These are phyloP conservation scores for Aleadryas rufinucha DNA, from an alignment of 2,113 vertebrate genomes.

Conservation along the genomic window DNA sequence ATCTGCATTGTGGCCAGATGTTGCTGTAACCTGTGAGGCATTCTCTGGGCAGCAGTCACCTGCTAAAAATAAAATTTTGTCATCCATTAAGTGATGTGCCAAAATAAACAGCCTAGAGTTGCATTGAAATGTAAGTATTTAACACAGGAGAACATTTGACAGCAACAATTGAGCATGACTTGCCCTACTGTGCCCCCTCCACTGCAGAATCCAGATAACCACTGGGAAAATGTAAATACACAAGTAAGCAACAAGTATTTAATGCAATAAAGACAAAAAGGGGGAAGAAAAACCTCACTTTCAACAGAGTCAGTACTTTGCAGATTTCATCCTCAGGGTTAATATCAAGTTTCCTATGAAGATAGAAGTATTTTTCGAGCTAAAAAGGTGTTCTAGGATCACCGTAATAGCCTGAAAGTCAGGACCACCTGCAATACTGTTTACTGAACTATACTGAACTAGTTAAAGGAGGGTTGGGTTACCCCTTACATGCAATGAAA, in stretches of 20 bases:
- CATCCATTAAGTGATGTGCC: not conserved
- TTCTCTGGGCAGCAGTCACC: conserved; percentile 79
- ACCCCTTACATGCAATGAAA: not conserved
- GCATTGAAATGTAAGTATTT: not conserved
- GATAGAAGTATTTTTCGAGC: not conserved
- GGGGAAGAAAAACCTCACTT: not conserved
- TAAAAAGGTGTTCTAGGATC: not conserved
- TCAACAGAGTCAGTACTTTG: not conserved
- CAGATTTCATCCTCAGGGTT: not conserved
- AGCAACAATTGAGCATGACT: not conserved
- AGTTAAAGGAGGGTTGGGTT: not conserved
- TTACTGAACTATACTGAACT: not conserved
- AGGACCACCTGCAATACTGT: not conserved
- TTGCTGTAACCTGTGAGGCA: conserved; percentile 59
- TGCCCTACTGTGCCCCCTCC: not conserved
- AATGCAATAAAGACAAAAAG: not conserved
- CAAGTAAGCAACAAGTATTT: not conserved
- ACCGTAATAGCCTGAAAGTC: not conserved
- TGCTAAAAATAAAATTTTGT: conserved; percentile 49
- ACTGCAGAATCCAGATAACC: not conserved
- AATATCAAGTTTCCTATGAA: not conserved
- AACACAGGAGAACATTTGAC: not conserved
- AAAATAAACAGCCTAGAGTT: not conserved
- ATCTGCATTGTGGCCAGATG: conserved; percentile 65
- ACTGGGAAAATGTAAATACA: not conserved